phyloP scores from a whole-genome alignment of 2,113 vertebrate genomes.

The Gopherus evgoodei region DNA sequence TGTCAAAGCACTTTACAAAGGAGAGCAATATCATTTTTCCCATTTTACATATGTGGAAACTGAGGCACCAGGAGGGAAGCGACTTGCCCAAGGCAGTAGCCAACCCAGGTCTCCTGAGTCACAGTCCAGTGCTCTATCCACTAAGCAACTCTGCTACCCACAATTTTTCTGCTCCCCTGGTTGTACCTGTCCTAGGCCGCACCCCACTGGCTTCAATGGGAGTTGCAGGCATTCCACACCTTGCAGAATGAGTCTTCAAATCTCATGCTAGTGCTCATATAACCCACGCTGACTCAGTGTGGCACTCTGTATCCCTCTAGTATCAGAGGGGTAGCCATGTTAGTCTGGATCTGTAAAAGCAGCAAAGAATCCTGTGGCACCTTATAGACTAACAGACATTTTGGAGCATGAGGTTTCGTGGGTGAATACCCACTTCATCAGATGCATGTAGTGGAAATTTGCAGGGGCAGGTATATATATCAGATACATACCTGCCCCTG shows the following conservation, averaged over 20 bases:
- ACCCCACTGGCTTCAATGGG: neutral
- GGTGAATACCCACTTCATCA: too few relatives aligned
- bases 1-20: neutral
- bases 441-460: too few relatives aligned
- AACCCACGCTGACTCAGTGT: neutral
- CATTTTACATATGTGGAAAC: neutral
- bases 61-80: neutral
- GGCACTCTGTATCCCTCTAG: neutral
- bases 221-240: neutral
- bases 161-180: neutral
- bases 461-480: too few relatives aligned
- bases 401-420: too few relatives aligned
- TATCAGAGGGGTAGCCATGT: too few relatives aligned
- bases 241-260: neutral
- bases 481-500: too few relatives aligned
- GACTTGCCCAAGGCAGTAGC: neutral
- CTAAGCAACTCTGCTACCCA: neutral
- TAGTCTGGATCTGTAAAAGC: too few relatives aligned
- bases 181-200: neutral
- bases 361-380: too few relatives aligned
- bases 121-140: neutral
- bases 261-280: neutral
- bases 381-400: too few relatives aligned
- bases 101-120: neutral
- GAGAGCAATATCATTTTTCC: neutral